Percentiles rank a stretch among this genome's conserved stretches.
Evolutionary conservation across 2,888 invertebrate genomes (phyloP).

Genomic region (Eurytoma californica): DNA sequence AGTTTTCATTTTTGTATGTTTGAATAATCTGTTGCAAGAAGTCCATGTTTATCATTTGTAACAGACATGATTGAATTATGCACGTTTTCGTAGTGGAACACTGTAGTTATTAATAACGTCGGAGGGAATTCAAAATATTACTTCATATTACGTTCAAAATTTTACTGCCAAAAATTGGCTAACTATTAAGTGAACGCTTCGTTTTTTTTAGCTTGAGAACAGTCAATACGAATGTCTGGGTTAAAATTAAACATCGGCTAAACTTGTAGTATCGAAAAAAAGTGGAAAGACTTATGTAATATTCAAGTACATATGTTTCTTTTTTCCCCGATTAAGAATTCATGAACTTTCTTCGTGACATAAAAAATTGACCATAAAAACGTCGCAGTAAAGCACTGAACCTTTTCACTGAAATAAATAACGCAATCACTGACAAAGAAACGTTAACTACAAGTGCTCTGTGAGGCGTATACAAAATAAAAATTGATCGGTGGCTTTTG

Average conservation of each 20-base stretch:
- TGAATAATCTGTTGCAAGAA: no score
- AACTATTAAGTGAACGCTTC: conserved; percentile 7
- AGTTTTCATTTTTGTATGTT: no score
- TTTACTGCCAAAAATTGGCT: conserved; percentile 7
- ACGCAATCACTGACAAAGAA: conserved; percentile 1
- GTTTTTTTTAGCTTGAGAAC: background rate
- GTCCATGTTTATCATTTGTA: no score
- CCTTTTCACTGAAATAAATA: background rate
- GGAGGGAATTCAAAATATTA: no score
- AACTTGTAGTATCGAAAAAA: background rate
- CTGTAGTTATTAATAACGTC: no score
- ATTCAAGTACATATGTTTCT: background rate
- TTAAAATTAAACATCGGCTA: background rate
- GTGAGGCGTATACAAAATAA: background rate
- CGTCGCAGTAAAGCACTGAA: background rate
- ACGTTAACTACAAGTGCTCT: background rate
- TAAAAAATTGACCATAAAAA: background rate
- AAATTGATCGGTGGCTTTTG: conserved; percentile 28
- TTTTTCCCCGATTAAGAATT: background rate
- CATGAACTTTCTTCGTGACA: background rate
- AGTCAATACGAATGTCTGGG: background rate
- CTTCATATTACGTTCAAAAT: background rate
- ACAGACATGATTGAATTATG: no score
- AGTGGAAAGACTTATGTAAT: background rate
- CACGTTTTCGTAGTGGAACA: no score